Base-by-base conservation (phyloP, 2,797 vertebrate species). In the Rhodeus uyekii region DNA sequence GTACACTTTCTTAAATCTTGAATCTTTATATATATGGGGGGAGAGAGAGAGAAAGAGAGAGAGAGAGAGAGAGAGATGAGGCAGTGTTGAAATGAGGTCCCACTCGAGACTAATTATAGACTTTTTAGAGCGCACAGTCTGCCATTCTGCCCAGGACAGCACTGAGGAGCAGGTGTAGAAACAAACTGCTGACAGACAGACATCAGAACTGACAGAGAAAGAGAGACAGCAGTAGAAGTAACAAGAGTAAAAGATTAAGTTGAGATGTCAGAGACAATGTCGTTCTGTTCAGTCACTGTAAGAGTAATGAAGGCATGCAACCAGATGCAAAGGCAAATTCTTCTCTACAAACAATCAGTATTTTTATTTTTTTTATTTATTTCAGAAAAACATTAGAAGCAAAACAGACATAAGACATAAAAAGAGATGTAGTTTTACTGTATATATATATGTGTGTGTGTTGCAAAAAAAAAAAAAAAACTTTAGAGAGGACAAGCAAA, bases 91-190 rank as follows among this genome's bases (percentile, higher is more conserved):
- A 79, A 79, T 58, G 79, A 60, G 60, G 22, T 77, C 79, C 81
- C 83, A 82, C 85, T 76, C 63, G 80, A 82, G 80, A 86, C 80
- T 84, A 84, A 86, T 82, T 84, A 84, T 76, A 63, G 69, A 84
- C 50, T 75, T 82, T 86, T 82, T 78, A 84, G 76, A 84, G 76
- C 50, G 39, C 83, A 84, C 68, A 73, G 68, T 61, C 71, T 86
- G 76, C 58, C 58, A 80, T 78, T 86, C 79, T 82, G 39, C 76
- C 79, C 78, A 44, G 79, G 75, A 86, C 82, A 79, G 63, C 77
- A 61, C 55, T 44, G 80, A 73, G 76, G 80, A 85, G 80, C 80
- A 82, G 84, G 75, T 86, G 82, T 71, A 36, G 55, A 81, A 78
- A 79, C 53, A 77, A 74, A 79, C 42, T 82, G 68, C 77, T 81